A percentile compares a stretch with the other conserved stretches of the same genome.
These are phyloP conservation scores for Argyrosomus japonicus DNA, from an alignment of 2,113 vertebrate species.

Conservation along the genomic window DNA sequence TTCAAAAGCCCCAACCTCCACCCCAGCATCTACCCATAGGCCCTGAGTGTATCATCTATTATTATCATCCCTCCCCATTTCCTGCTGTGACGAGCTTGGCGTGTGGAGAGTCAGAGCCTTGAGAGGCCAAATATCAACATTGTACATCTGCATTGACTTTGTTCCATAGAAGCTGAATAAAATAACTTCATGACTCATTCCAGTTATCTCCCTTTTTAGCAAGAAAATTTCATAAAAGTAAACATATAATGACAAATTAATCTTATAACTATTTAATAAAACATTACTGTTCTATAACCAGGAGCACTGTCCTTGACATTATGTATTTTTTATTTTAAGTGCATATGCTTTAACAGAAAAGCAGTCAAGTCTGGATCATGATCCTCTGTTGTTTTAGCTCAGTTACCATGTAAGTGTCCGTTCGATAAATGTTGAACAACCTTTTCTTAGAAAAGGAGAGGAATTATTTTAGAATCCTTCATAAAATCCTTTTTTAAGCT, in stretches of 20 bases:
- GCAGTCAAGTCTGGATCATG: neutral
- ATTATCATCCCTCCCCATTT: neutral
- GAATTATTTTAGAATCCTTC: slow-evolving; percentile 15
- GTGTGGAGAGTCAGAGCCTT: neutral
- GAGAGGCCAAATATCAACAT: neutral
- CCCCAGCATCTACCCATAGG: neutral
- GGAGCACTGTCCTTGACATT: neutral
- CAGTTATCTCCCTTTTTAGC: neutral
- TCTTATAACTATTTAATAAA: neutral
- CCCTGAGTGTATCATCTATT: neutral
- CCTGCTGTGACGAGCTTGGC: neutral
- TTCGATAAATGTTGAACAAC: neutral
- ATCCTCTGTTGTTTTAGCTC: neutral
- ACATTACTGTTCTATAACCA: neutral
- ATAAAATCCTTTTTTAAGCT: slow-evolving; percentile 7
- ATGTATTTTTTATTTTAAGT: neutral
- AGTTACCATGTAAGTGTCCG: neutral
- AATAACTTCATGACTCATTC: neutral
- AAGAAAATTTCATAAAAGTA: neutral
- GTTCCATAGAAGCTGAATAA: no score
- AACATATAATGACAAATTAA: neutral
- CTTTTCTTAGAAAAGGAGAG: neutral
- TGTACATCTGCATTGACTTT: neutral
- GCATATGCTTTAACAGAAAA: neutral
- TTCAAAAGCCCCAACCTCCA: neutral